Percentiles rank a stretch among this genome's conserved stretches.
phyloP scores from a whole-genome alignment of 2,888 invertebrate genomes.

The Sminthurinus aureus region DNA sequence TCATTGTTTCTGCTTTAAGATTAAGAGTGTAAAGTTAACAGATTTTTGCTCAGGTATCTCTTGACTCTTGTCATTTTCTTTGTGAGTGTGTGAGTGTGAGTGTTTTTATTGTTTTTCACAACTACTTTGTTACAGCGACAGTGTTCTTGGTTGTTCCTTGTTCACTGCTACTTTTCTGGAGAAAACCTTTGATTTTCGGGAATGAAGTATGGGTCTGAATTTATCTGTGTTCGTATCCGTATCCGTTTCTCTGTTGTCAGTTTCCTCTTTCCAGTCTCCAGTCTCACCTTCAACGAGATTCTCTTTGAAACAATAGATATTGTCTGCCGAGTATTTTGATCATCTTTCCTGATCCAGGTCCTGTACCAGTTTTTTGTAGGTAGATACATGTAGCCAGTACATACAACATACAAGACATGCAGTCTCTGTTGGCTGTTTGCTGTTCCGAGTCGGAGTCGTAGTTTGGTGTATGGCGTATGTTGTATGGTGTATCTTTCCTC shows the following conservation, averaged over 20 bases:
- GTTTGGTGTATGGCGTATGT: neutral
- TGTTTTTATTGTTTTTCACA: too few relatives aligned
- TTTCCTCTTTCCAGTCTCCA: constrained; percentile 3
- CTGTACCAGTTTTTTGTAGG: neutral
- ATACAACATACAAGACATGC: too few relatives aligned
- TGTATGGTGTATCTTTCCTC: neutral
- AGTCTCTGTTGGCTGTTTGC: neutral
- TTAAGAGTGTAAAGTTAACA: too few relatives aligned
- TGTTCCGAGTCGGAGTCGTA: neutral
- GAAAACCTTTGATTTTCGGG: too few relatives aligned
- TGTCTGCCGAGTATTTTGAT: constrained; percentile 10
- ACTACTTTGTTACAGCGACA: too few relatives aligned
- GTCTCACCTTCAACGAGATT: constrained; percentile 16
- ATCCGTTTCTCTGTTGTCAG: too few relatives aligned
- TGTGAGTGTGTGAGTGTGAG: neutral
- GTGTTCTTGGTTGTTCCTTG: too few relatives aligned
- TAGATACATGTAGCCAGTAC: neutral
- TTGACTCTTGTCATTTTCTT: neutral
- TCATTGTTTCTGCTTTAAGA: too few relatives aligned
- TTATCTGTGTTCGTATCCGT: too few relatives aligned
- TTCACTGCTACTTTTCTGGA: too few relatives aligned
- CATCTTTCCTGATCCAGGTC: constrained; percentile 2
- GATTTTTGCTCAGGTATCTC: neutral
- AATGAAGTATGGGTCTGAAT: too few relatives aligned
- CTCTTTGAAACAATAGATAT: constrained; percentile 4